Evolutionary conservation across 1,140 invertebrate genomes (phyloP).

Genomic region (Daktulosphaira vitifoliae): DNA sequence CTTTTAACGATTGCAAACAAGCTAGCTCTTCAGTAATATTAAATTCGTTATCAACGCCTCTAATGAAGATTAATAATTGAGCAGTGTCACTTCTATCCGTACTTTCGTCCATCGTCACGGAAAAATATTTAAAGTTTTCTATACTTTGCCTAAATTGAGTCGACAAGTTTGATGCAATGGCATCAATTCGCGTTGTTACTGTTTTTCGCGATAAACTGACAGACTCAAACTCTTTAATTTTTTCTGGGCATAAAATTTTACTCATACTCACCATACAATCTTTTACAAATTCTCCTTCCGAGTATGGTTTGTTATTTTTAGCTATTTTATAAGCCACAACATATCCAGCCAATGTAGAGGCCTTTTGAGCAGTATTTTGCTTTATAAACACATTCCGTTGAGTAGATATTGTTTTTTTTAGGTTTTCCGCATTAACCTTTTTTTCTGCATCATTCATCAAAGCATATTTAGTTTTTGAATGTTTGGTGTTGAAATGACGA

Average conservation of each 20-base stretch:
- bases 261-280: constrained; percentile 32
- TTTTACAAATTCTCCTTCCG: constrained; percentile 39
- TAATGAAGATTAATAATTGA: constrained; percentile 41
- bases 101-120: constrained; percentile 41
- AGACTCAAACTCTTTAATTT: constrained; percentile 34
- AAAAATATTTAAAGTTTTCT: constrained; percentile 40
- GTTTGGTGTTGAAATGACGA: constrained; percentile 27
- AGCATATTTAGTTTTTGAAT: constrained; percentile 23
- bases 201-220: constrained; percentile 39
- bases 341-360: constrained; percentile 40
- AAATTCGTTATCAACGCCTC: constrained; percentile 40
- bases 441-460: constrained; percentile 3
- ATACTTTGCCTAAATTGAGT: constrained; percentile 36
- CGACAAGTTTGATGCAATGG: constrained; percentile 38
- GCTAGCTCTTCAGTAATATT: constrained; percentile 41
- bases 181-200: constrained; percentile 39
- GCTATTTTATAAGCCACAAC: constrained; percentile 39
- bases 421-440: constrained; percentile 32
- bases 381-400: constrained; percentile 40
- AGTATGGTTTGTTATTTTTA: constrained; percentile 39
- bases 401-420: constrained; percentile 39
- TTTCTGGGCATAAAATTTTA: constrained; percentile 38
- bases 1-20: constrained; percentile 39
- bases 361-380: constrained; percentile 37
- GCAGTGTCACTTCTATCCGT: constrained; percentile 41